Base-by-base conservation (phyloP, 2,888 invertebrate species). In the Fissipunctia ypsillon region DNA sequence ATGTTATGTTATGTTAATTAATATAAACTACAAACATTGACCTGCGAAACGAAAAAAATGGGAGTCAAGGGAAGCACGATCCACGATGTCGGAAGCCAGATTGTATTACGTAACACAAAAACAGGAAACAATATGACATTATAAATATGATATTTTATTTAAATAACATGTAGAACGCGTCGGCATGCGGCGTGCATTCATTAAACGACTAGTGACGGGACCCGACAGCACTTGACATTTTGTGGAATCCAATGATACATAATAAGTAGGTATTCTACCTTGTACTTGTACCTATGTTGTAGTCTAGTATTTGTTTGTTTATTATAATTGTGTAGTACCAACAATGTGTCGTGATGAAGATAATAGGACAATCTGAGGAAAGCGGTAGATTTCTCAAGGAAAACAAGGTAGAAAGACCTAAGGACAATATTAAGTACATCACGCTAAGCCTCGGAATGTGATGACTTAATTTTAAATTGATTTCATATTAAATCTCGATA, bases 91-190 rank as follows among this genome's bases (percentile, higher is more conserved):
- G 83, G 83, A 83, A 78, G 76, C 83, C 74, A 80, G 75, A 81
- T 81, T 79, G 75, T 73, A 76, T 86, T 85, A 87, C 84, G 87
- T 84, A 89, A 89, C 75, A 86, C 77, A 74, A 88, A 86, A 89
- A 89, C 91, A 91, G 91, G 91, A 91, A 91, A 90, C 85, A 83
- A 83, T 82, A 84, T 85, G 88, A 85, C 83, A 87, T 83, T 85
- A 86, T n/a, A n/a, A n/a, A n/a, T 83, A 84, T 86, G 75, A 88
- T 88, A 88, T 86, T 87, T 87, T 78, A 88, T 86, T 88, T 88
- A 80, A 90, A 91, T 88, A 89, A 88, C 90, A 90, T 88, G 76
- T 74, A 69, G 72, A 76, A 85, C 87, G 86, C 88, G 87, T 81
- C 76, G 84, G 88, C 85, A 90, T 88, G 86, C 84, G 78, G 69